A percentile compares a stretch with the other conserved stretches of the same genome.
These are phyloP conservation scores for Montipora cactus DNA, from an alignment of 64 coral and sea anemone species.

Conservation along the genomic window DNA sequence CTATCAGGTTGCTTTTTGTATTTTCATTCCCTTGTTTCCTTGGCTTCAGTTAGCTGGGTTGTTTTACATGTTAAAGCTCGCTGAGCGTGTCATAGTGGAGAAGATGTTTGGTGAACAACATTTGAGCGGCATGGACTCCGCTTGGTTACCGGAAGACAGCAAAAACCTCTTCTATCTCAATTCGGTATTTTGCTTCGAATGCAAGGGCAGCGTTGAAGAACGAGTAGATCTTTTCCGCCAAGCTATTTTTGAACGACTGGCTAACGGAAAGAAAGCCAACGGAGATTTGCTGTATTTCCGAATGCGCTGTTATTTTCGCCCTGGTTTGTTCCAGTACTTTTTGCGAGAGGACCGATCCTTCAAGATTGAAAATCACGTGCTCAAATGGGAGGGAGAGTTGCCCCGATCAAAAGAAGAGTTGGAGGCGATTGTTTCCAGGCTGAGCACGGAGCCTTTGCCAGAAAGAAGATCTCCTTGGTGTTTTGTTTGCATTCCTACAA, in stretches of 20 bases:
- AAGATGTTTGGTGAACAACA: conserved; percentile 13
- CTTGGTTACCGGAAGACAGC: conserved; percentile 71
- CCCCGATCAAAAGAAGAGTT: conserved; percentile 87
- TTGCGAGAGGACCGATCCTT: conserved; percentile 85
- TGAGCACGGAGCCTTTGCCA: conserved; percentile 58
- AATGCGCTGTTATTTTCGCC: conserved; percentile 46
- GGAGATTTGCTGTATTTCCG: conserved; percentile 74
- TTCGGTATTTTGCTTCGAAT: conserved; percentile 16
- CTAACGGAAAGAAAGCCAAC: conserved; percentile 41
- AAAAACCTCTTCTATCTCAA: conserved; percentile 76
- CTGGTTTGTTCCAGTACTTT: conserved; percentile 94
- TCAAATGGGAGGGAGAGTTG: conserved; percentile 54
- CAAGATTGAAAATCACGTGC: conserved; percentile 86
- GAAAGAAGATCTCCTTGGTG: conserved; percentile 71
- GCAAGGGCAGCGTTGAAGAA: conserved; percentile 18
- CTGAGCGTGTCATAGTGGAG: conserved; percentile 53
- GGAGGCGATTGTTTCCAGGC: conserved; percentile 64
- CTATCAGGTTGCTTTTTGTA: background rate
- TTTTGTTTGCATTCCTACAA: conserved; percentile 79
- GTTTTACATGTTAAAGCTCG: conserved; percentile 65
- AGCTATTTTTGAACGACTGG: conserved; percentile 60
- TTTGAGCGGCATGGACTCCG: conserved; percentile 77
- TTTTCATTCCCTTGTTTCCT: background rate
- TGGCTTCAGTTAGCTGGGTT: conserved; percentile 34
- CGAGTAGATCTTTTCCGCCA: conserved; percentile 48